Evolutionary conservation across 2,113 vertebrate genomes (phyloP).

Genomic region (Vidua chalybeata): DNA sequence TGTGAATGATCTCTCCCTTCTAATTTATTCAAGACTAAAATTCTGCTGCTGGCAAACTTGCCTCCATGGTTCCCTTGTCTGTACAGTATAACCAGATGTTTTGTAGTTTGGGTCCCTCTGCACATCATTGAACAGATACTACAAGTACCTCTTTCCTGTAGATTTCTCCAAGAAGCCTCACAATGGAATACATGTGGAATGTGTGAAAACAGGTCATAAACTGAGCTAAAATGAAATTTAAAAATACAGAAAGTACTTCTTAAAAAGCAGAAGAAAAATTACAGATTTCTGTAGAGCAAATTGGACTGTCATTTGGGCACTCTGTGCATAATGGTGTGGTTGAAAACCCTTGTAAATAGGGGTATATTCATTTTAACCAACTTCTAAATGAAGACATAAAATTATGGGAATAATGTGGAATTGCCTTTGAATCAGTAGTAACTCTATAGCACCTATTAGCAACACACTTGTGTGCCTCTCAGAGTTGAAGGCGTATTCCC

Average conservation of each 20-base stretch:
- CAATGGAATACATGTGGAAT: constrained; percentile 15
- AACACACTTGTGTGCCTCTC: background rate
- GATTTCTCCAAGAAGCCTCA: constrained; percentile 39
- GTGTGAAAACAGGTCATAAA: constrained; percentile 43
- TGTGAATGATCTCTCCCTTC: constrained; percentile 46
- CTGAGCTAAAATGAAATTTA: constrained; percentile 19
- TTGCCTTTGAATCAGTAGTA: background rate
- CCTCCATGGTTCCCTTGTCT: constrained; percentile 37
- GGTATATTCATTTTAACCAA: background rate
- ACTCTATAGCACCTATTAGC: background rate
- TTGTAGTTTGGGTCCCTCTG: constrained; percentile 58
- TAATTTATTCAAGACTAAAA: constrained; percentile 69
- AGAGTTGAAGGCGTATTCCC: background rate
- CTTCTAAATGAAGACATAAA: background rate
- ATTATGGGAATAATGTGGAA: background rate
- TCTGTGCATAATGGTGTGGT: background rate
- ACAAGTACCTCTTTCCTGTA: constrained; percentile 35
- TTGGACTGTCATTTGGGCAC: background rate
- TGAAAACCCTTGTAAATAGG: background rate
- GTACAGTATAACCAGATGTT: constrained; percentile 61
- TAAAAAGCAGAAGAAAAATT: constrained; percentile 16
- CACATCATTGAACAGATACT: constrained; percentile 37
- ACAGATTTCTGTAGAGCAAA: background rate
- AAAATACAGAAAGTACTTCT: constrained; percentile 1
- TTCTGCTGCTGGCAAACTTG: constrained; percentile 64